Conservation (phyloP, 1,140 invertebrate genomes). For the Caenorhabditis briggsae region DNA sequence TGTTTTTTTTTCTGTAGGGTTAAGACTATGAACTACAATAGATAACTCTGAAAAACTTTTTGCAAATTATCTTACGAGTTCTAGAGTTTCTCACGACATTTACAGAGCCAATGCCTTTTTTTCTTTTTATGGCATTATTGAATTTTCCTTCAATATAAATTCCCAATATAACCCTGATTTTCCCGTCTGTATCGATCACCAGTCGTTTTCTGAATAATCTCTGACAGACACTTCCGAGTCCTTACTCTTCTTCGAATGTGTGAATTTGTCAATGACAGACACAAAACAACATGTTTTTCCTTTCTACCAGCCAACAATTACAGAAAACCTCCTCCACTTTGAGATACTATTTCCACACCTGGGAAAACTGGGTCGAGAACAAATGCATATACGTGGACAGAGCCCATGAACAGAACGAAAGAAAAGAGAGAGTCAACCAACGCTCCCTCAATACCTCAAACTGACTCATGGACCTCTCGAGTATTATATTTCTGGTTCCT, state of each 20-base stretch:
- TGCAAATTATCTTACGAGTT: too few relatives aligned
- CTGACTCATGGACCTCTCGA: constrained; percentile 1
- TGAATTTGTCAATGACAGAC: background rate
- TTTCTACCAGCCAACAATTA: too few relatives aligned
- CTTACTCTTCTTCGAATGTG: background rate
- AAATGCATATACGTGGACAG: background rate
- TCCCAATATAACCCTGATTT: background rate
- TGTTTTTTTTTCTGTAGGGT: too few relatives aligned
- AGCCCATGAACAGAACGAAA: background rate
- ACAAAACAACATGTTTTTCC: constrained; percentile 28
- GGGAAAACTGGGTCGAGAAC: constrained; percentile 36
- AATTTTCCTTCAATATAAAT: too few relatives aligned
- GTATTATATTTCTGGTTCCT: constrained; percentile 47
- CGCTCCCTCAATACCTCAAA: background rate
- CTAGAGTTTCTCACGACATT: too few relatives aligned
- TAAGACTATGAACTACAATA: too few relatives aligned
- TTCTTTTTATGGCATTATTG: too few relatives aligned
- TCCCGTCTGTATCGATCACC: background rate
- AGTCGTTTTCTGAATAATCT: background rate
- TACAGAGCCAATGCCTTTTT: too few relatives aligned
- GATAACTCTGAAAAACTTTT: too few relatives aligned
- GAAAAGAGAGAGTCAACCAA: background rate
- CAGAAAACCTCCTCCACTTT: background rate
- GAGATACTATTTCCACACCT: constrained; percentile 31
- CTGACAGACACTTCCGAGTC: background rate